phyloP scores from a whole-genome alignment of 2,113 vertebrate species.

The Lophochroa leadbeateri region DNA sequence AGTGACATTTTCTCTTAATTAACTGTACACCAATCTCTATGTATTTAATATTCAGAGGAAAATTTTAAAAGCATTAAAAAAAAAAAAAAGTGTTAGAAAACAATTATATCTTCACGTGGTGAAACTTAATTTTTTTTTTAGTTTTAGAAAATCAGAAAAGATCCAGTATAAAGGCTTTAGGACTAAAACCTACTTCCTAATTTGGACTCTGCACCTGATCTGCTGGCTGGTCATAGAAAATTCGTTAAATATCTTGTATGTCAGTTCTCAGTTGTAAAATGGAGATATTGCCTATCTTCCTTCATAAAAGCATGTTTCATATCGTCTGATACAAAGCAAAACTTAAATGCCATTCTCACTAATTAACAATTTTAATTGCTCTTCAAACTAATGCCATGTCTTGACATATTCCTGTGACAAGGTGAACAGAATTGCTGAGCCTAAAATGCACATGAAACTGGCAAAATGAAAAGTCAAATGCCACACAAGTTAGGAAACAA shows the following conservation, averaged over 20 bases:
- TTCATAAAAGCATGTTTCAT: background rate
- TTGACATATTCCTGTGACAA: background rate
- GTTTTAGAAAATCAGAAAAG: background rate
- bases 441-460: background rate
- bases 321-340: background rate
- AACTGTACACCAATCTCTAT: slow-evolving; percentile 28
- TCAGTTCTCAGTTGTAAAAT: background rate
- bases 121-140: background rate
- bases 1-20: slow-evolving; percentile 76
- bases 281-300: background rate
- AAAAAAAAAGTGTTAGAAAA: background rate
- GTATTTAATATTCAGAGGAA: slow-evolving; percentile 48
- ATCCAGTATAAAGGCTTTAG: background rate
- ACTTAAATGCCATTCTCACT: background rate
- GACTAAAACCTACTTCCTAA: background rate
- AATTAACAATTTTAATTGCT: background rate
- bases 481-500: background rate
- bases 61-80: slow-evolving; percentile 21
- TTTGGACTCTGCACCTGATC: background rate
- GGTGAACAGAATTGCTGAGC: background rate
- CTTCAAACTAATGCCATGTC: background rate
- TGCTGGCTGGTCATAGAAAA: background rate
- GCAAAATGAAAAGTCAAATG: background rate
- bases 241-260: background rate
- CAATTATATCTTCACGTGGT: background rate